Conservation (phyloP, 2,888 invertebrate genomes). For the Geotrupes spiniger region DNA sequence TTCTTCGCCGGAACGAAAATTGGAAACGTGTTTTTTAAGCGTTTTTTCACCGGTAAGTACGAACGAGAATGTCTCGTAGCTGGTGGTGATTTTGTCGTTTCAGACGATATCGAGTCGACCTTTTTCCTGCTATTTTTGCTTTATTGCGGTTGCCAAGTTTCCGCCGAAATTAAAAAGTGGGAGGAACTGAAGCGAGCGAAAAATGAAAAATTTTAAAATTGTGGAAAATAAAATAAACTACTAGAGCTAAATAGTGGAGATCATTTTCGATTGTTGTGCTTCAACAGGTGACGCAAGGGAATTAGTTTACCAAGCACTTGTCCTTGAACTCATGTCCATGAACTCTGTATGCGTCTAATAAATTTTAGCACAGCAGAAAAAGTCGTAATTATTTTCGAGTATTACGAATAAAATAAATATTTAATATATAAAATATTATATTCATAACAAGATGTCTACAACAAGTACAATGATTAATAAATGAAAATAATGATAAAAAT, state of each 20-base stretch:
- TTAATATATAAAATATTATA: conserved; percentile 16
- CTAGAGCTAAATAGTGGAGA: too few relatives aligned
- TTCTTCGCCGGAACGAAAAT: conserved; percentile 77
- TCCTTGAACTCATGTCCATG: too few relatives aligned
- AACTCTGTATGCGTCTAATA: too few relatives aligned
- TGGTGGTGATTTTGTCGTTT: too few relatives aligned
- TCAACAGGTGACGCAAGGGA: too few relatives aligned
- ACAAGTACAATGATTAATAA: conserved; percentile 13
- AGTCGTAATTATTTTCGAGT: too few relatives aligned
- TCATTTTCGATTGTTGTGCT: too few relatives aligned
- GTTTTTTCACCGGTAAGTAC: conserved; percentile 55
- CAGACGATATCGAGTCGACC: too few relatives aligned
- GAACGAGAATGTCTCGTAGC: conserved; percentile 2
- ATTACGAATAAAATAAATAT: neutral
- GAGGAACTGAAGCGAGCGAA: neutral
- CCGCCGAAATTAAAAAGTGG: neutral
- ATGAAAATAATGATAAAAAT: conserved; percentile 7
- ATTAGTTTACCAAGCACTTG: too few relatives aligned
- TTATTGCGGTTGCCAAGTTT: conserved; percentile 14
- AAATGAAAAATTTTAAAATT: too few relatives aligned
- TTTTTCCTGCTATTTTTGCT: neutral
- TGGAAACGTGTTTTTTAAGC: conserved; percentile 67
- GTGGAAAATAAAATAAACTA: too few relatives aligned
- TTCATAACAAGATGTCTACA: conserved; percentile 16
- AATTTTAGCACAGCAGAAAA: too few relatives aligned